Evolutionary conservation across 2,888 invertebrate species (phyloP).

Genomic region (Charanyca ferruginea): DNA sequence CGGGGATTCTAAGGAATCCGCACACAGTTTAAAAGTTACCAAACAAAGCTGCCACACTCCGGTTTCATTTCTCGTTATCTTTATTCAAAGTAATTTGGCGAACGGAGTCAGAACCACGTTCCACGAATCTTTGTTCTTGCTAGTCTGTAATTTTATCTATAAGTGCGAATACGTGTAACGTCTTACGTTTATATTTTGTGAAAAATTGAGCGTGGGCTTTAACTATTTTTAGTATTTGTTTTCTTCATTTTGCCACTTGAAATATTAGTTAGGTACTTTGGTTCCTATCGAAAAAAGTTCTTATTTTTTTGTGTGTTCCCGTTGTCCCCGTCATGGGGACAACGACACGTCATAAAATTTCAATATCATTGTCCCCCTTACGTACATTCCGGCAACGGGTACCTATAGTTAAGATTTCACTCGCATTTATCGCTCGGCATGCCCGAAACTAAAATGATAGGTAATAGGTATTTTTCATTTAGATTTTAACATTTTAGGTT

Average conservation of each 20-base stretch:
- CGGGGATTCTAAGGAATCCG: conserved; percentile 27
- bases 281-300: too few relatives aligned
- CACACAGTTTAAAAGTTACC: conserved; percentile 48
- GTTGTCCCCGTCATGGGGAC: too few relatives aligned
- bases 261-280: too few relatives aligned
- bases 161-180: conserved; percentile 59
- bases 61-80: conserved; percentile 69
- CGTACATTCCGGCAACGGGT: too few relatives aligned
- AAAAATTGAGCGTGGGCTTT: neutral
- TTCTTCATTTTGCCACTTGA: neutral
- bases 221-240: neutral
- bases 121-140: conserved; percentile 59
- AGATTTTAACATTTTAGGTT: too few relatives aligned
- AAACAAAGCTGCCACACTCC: conserved; percentile 57
- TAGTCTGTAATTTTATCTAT: conserved; percentile 57
- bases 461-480: too few relatives aligned
- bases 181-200: conserved; percentile 8
- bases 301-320: too few relatives aligned
- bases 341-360: too few relatives aligned
- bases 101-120: conserved; percentile 43
- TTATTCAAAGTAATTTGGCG: conserved; percentile 71
- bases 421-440: too few relatives aligned
- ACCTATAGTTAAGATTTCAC: too few relatives aligned
- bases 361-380: too few relatives aligned
- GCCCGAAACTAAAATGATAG: too few relatives aligned